These are phyloP conservation scores for Pristionchus arcanus DNA, from an alignment of 2,888 invertebrate species.

Conservation along the genomic window DNA sequence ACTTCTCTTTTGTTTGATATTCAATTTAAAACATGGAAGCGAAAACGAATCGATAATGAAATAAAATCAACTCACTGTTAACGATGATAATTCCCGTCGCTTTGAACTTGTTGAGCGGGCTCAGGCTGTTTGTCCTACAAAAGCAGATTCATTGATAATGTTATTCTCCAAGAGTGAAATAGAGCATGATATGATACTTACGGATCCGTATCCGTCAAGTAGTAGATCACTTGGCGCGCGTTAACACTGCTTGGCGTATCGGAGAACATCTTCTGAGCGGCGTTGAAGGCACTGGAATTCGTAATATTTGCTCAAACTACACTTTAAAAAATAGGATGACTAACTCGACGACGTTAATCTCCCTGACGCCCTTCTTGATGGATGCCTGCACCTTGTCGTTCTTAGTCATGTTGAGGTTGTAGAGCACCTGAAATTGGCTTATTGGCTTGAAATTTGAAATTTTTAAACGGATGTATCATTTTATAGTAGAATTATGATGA, in stretches of 20 bases:
- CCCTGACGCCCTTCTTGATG: background rate
- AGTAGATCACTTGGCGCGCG: slow-evolving; percentile 28
- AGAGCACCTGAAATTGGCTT: slow-evolving; percentile 9
- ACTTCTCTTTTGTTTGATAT: too few species aligned
- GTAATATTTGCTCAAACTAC: too few species aligned
- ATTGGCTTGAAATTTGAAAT: too few species aligned
- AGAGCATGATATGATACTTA: background rate
- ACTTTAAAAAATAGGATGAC: background rate
- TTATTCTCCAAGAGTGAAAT: too few species aligned
- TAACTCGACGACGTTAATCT: slow-evolving; percentile 4
- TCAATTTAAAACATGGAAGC: background rate
- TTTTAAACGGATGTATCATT: too few species aligned
- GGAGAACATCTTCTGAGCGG: background rate
- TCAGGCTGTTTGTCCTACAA: background rate
- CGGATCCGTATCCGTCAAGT: background rate
- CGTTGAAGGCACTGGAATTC: slow-evolving; percentile 12
- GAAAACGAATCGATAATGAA: too few species aligned
- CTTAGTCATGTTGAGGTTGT: slow-evolving; percentile 9
- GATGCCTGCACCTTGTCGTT: background rate
- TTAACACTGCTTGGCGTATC: background rate
- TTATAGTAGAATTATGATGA: too few species aligned
- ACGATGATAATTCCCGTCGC: background rate
- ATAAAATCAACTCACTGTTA: background rate
- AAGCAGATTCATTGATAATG: background rate
- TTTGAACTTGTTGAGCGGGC: background rate